Percentiles rank a stretch among this genome's conserved stretches.
Conservation (phyloP, 2,888 invertebrate genomes). For the Cephus nigrinus region DNA sequence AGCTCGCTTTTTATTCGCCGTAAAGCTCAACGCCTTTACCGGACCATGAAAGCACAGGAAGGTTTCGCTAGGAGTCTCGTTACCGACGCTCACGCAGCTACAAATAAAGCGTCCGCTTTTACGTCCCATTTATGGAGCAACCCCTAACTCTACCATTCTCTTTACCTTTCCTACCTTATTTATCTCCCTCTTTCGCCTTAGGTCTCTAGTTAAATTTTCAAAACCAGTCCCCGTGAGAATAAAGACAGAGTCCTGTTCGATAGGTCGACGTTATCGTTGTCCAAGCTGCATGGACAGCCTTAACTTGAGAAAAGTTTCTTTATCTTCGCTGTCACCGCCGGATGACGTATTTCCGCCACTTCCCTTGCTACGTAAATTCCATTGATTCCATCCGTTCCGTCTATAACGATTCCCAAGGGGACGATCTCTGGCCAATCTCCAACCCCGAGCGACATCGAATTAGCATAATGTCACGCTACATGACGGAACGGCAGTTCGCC, state of each 20-base stretch:
- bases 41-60: neutral
- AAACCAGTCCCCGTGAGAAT: neutral
- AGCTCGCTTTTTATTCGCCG: conserved; percentile 32
- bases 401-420: neutral
- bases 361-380: neutral
- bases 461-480: conserved; percentile 5
- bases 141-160: neutral
- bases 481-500: neutral
- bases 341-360: too few relatives aligned
- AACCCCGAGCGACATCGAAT: neutral
- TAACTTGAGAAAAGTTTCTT: neutral
- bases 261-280: neutral
- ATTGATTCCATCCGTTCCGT: neutral
- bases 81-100: neutral
- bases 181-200: neutral
- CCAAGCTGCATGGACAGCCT: neutral
- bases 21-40: conserved; percentile 32
- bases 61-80: neutral
- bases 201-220: neutral
- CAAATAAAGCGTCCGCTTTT: neutral
- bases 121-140: neutral
- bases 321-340: neutral
- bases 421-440: neutral
- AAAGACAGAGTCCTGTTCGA: neutral
- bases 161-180: neutral